A percentile compares a stretch with the other conserved stretches of the same genome.
These are phyloP conservation scores for Periplaneta americana DNA, from an alignment of 1,140 invertebrate species.

Conservation along the genomic window DNA sequence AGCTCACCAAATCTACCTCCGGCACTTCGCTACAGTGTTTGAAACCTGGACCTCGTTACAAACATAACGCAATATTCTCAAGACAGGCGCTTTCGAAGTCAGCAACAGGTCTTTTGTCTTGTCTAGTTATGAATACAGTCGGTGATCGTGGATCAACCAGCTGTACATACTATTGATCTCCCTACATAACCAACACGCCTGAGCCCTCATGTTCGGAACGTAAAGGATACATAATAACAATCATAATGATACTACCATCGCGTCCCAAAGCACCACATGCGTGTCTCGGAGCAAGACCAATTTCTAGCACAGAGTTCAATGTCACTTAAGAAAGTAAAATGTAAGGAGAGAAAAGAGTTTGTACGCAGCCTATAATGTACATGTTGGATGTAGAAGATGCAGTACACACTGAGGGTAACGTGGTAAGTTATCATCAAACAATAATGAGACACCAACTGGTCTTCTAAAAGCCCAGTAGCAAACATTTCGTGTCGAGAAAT, in stretches of 20 bases:
- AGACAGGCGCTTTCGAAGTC: neutral
- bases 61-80: neutral
- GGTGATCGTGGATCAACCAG: neutral
- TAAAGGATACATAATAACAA: neutral
- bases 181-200: no score
- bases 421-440: neutral
- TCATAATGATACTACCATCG: neutral
- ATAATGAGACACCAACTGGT: constrained; percentile 1
- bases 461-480: constrained; percentile 6
- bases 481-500: constrained; percentile 4
- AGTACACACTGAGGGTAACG: neutral
- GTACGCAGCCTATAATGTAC: neutral
- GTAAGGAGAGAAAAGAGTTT: neutral
- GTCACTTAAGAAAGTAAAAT: neutral
- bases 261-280: neutral
- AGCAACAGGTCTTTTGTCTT: neutral
- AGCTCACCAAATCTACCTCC: neutral
- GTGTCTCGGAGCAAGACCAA: neutral
- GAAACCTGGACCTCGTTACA: neutral
- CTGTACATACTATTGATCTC: neutral
- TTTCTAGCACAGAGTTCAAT: neutral
- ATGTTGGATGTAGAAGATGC: no score
- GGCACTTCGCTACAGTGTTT: neutral
- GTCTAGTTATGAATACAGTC: neutral
- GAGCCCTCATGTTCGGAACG: neutral